Percentiles rank a stretch among this genome's conserved stretches.
Conservation (phyloP, 2,888 invertebrate species). For the Yponomeuta malinellus region DNA sequence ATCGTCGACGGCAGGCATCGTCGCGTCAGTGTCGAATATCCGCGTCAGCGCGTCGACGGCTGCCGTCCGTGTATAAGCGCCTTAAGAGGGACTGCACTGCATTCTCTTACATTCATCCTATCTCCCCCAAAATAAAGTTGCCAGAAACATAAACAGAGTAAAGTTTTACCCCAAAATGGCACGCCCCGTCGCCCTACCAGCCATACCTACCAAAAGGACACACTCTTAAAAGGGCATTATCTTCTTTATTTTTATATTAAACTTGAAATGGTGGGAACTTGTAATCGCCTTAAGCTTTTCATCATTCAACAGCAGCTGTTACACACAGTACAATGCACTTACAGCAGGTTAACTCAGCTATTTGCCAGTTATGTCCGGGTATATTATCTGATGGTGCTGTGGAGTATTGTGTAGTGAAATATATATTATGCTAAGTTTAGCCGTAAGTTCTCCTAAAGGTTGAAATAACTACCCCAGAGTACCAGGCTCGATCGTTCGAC, state of each 20-base stretch:
- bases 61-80: no score
- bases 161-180: slow-evolving; percentile 36
- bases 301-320: slow-evolving; percentile 63
- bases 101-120: neutral
- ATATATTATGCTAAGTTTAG: no score
- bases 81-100: slow-evolving; percentile 1
- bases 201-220: slow-evolving; percentile 36
- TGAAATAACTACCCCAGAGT: no score
- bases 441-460: no score
- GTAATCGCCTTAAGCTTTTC: slow-evolving; percentile 70
- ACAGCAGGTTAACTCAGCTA: neutral
- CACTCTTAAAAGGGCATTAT: slow-evolving; percentile 61
- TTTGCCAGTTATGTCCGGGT: neutral
- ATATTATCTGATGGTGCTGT: no score
- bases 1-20: no score
- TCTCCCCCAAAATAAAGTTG: slow-evolving; percentile 2
- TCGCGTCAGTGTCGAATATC: no score
- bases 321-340: slow-evolving; percentile 23
- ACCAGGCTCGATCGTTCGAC: no score
- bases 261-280: slow-evolving; percentile 51
- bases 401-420: no score
- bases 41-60: no score
- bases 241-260: slow-evolving; percentile 68
- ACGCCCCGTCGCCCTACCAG: slow-evolving; percentile 20
- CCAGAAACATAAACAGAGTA: slow-evolving; percentile 20